Percentiles rank a stretch among this genome's conserved stretches.
Conservation (phyloP, 2,113 vertebrate species). For the Morone chrysops region DNA sequence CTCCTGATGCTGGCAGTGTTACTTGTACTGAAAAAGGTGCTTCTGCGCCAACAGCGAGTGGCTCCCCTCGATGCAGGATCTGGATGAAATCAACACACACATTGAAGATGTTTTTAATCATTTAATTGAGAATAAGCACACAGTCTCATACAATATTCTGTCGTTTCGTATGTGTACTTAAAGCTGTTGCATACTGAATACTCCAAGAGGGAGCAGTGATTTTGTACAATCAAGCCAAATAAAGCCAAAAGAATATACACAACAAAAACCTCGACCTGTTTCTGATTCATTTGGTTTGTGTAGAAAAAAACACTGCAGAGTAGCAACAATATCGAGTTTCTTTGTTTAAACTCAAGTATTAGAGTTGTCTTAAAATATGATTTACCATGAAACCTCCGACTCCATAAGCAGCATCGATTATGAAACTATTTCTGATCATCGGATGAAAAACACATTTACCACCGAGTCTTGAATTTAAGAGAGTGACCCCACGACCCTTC, state of each 20-base stretch:
- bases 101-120: conserved; percentile 3
- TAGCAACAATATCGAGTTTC: no score
- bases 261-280: not conserved
- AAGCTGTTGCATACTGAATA: conserved; percentile 20
- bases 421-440: not conserved
- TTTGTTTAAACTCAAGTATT: not conserved
- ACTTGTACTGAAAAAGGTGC: conserved; percentile 72
- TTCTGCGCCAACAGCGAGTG: conserved; percentile 76
- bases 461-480: conserved; percentile 12
- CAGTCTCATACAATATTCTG: conserved; percentile 17
- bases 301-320: not conserved
- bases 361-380: not conserved
- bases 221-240: conserved; percentile 52
- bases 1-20: conserved; percentile 74
- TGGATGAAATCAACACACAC: conserved; percentile 39
- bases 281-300: conserved; percentile 7
- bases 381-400: no score
- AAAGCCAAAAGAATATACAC: conserved; percentile 28
- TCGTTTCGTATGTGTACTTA: conserved; percentile 25
- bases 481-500: not conserved
- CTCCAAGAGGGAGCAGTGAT: not conserved
- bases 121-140: conserved; percentile 31
- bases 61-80: conserved; percentile 68
- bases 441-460: conserved; percentile 1
- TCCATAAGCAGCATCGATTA: conserved; percentile 13